Evolutionary conservation across 2,797 vertebrate genomes (phyloP).

Genomic region (Micropoecilia bifurca): DNA sequence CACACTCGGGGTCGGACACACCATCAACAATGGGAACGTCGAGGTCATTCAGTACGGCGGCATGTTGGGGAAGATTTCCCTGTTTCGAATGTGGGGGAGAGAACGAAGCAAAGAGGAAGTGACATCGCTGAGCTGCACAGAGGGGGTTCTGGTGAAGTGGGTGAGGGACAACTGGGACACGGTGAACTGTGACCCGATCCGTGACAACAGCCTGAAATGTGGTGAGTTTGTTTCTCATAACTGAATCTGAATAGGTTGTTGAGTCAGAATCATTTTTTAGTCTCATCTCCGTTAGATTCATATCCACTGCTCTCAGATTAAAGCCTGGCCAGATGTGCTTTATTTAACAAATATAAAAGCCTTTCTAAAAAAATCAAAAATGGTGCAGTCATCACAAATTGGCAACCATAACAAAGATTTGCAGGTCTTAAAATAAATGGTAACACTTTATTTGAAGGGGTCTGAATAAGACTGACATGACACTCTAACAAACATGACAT

Average conservation of each 20-base stretch:
- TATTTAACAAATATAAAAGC: neutral
- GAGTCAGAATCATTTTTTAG: neutral
- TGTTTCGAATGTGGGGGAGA: constrained; percentile 80
- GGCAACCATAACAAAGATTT: neutral
- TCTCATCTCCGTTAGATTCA: neutral
- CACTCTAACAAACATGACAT: too few species aligned
- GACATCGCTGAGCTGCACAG: constrained; percentile 59
- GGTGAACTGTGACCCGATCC: constrained; percentile 1
- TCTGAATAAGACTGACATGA: too few species aligned
- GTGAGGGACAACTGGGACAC: constrained; percentile 66
- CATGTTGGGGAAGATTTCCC: constrained; percentile 65
- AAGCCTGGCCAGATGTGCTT: neutral
- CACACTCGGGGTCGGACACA: constrained; percentile 72
- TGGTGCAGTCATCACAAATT: neutral
- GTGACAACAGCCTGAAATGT: constrained; percentile 66
- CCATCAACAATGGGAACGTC: constrained; percentile 13
- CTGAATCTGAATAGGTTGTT: neutral
- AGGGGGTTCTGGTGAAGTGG: constrained; percentile 82
- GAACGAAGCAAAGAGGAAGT: constrained; percentile 61
- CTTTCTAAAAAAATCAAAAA: neutral
- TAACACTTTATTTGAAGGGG: too few species aligned
- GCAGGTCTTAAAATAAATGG: neutral
- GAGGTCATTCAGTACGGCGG: neutral
- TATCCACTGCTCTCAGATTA: neutral
- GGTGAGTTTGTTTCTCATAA: constrained; percentile 68